Base-by-base conservation (phyloP, 2,797 vertebrate genomes). In the Xerus rutilus region DNA sequence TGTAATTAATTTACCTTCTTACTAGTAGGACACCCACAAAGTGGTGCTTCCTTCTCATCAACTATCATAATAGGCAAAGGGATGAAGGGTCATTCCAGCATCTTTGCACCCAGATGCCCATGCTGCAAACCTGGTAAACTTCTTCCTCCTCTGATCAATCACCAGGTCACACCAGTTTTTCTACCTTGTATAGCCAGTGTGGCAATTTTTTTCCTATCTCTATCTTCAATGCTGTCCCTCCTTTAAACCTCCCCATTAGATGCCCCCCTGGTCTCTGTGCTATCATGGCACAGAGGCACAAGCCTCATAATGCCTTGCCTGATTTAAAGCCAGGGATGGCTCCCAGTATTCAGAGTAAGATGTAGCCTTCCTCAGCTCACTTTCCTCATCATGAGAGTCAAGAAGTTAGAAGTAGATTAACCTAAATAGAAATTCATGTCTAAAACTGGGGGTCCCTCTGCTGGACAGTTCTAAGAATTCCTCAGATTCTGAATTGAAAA, bases 401-500 rank as follows among this genome's bases (percentile, higher is more conserved):
- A 59, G 32, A 1, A 8, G 47, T 23, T n/a, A 77, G 13, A 54
- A 7, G 43, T 35, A 28, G 7, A 3, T 32, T 25, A 57, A 8
- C 57, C 18, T 4, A 72, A 47, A 21, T 0, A 30, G 15, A 2
- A 39, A 39, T 23, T 67, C 70, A 83, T 13, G 54, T 65, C 79
- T 28, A 17, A 79, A 17, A 6, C 6, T 59, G 54, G 70, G 28
- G 30, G 0, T 69, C 96, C 95, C 93, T 93, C 82, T 97, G 52
- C 82, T 94, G 96, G 92, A 17, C 28, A 7, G 1, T 32, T 49
- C 0, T 0, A 57, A 65, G 28, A 93, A 65, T 59, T 73, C 52
- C 30, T 49, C 0, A 2, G 39, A 49, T 70, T 76, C 67, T 52
- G 2, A 39, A 57, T 11, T 76, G 45, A 94, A 92, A 82, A 82